Conservation (phyloP, 30 jellyfish, hydroid and myxozoan genomes). For the Aurelia coerulea region DNA sequence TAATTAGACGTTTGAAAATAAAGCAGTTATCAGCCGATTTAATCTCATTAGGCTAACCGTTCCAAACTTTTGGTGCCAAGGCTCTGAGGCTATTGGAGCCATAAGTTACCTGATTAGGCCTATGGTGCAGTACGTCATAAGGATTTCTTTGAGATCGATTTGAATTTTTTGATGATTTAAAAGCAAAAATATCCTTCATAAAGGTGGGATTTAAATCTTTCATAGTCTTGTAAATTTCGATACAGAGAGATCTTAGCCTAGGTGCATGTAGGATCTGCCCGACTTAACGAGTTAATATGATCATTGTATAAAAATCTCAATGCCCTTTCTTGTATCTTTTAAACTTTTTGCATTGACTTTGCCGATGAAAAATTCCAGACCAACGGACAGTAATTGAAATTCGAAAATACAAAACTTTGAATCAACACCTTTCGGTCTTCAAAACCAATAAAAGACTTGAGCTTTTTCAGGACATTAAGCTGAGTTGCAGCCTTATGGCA, state of each 20-base stretch:
- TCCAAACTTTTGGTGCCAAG: not conserved
- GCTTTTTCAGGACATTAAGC: conserved; percentile 46
- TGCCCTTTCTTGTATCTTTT: conserved; percentile 35
- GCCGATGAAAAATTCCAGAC: conserved; percentile 62
- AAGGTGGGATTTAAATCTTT: conserved; percentile 1
- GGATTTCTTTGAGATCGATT: conserved; percentile 27
- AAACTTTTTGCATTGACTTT: conserved; percentile 17
- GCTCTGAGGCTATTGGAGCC: conserved; percentile 16
- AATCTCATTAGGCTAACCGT: not conserved
- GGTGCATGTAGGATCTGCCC: conserved; percentile 15
- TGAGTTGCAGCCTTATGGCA: conserved; percentile 53
- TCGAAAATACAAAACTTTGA: conserved; percentile 38
- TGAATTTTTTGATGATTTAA: not conserved
- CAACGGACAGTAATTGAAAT: conserved; percentile 42
- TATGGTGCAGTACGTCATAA: conserved; percentile 5
- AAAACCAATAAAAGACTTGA: conserved; percentile 15
- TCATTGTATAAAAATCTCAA: conserved; percentile 17
- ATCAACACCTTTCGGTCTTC: conserved; percentile 20
- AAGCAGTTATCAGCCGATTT: conserved; percentile 2
- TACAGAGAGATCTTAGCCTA: conserved; percentile 4
- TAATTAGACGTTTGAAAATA: not conserved
- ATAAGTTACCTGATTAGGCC: conserved; percentile 3
- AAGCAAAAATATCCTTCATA: not conserved
- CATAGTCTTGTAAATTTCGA: not conserved
- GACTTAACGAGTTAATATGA: not conserved